Conservation (phyloP, 2,888 invertebrate genomes). For the Hydrotaea diabolus region DNA sequence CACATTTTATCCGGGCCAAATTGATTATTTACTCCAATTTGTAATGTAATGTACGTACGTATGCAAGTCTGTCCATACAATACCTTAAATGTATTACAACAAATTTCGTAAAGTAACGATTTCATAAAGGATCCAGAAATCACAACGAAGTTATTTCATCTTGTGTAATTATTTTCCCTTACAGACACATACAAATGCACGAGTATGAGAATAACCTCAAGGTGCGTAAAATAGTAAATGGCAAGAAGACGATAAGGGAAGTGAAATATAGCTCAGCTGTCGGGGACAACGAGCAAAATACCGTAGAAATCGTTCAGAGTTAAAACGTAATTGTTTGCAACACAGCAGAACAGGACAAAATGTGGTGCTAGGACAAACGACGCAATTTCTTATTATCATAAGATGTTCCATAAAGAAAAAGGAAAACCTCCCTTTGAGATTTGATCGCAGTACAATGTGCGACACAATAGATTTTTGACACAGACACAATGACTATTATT, state of each 20-base stretch:
- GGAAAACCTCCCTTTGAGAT: constrained; percentile 44
- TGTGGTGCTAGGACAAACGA: constrained; percentile 38
- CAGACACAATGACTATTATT: constrained; percentile 46
- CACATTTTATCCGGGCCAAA: background rate
- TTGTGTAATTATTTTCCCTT: constrained; percentile 38
- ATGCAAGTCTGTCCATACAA: background rate
- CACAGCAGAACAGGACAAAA: constrained; percentile 1
- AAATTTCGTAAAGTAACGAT: background rate
- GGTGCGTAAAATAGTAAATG: constrained; percentile 45
- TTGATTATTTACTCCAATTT: constrained; percentile 47
- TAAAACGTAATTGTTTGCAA: constrained; percentile 51
- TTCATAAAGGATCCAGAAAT: background rate
- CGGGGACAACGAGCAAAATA: background rate
- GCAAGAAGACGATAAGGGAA: background rate
- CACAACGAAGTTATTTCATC: background rate
- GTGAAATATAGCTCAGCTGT: constrained; percentile 46
- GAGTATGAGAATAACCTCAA: constrained; percentile 32
- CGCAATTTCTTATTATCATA: constrained; percentile 44
- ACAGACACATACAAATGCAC: constrained; percentile 29
- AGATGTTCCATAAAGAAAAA: constrained; percentile 22
- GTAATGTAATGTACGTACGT: no score
- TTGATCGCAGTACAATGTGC: constrained; percentile 42
- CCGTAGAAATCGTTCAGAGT: constrained; percentile 1
- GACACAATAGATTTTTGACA: constrained; percentile 7
- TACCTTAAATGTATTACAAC: background rate